Evolutionary conservation across 2,113 vertebrate species (phyloP), one percentile per base, ranked within the genome.

Genomic region (Thinocorus orbignyianus): DNA sequence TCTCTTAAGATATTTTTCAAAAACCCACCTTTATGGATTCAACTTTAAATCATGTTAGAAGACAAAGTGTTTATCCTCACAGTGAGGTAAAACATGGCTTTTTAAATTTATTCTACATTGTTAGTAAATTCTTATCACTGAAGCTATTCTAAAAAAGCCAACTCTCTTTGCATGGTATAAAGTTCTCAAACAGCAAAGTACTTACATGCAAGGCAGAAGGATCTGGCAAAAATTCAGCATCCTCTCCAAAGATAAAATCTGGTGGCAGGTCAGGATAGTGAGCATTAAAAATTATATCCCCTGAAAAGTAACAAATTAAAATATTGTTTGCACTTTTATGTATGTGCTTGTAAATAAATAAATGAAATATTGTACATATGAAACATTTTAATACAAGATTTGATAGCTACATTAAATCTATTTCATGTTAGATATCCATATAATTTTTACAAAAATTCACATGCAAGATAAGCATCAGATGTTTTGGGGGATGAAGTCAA

Each of bases 261-360:
- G 99, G 99, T 62, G 99, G 99, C 81, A 99, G 96, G 92, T 99
- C 99, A 90, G 99, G 99, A 97, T 99, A 99, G 44, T 97, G 98
- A 88, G 99, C 99, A 92, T 99, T 99, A 96, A 99, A 99, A 97
- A 99, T 99, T 84, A 99, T 99, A 96, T 99, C 99, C 99, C 99
- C 99, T 99, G 96, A 68, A 96, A 97, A 31, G 88, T 41, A 98
- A 68, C 73, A 97, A 90, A 93, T 17, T 12, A 96, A 96, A 90
- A 88, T 11, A 86, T 1, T 12, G 24, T 88, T 91, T 73, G 37
- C 9, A 78, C 10, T 80, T 51, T 46, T 49, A 80, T 7, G 6
- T 17, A 86, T 20, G 8, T 77, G 23, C 18, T 86, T 82, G 69
- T 23, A 93, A 71, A 65, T 33, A 61, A 42, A 71, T 22, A 92